Conservation (phyloP, 2,797 vertebrate genomes). For the Galago senegalensis region DNA sequence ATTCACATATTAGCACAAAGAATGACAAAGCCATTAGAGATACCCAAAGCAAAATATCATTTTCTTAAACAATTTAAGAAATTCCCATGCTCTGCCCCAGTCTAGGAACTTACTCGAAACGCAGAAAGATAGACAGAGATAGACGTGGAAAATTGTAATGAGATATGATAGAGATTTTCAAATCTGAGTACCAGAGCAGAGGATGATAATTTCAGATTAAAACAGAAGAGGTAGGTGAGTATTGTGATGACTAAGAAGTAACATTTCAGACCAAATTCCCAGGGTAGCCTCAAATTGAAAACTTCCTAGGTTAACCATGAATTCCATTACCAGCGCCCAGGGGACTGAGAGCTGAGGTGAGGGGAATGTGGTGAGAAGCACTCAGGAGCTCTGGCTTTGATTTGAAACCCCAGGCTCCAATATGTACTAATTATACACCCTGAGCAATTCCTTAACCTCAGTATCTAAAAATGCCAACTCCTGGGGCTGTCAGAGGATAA, state of each 20-base stretch:
- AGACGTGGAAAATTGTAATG: neutral
- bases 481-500: neutral
- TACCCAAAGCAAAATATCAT: conserved; percentile 1
- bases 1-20: neutral
- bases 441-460: neutral
- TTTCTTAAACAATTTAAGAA: conserved; percentile 35
- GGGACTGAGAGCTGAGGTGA: neutral
- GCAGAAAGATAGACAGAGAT: neutral
- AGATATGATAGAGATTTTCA: conserved; percentile 1
- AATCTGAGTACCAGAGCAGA: neutral
- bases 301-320: conserved; percentile 42
- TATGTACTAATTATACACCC: neutral
- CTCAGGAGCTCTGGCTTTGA: neutral
- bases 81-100: neutral
- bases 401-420: neutral
- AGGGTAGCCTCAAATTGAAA: conserved; percentile 13
- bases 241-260: neutral
- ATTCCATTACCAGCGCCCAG: neutral
- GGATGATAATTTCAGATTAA: neutral
- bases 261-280: conserved; percentile 50
- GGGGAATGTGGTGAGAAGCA: neutral
- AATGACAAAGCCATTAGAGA: conserved; percentile 26
- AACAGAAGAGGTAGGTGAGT: neutral
- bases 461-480: neutral
- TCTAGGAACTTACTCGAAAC: neutral